Evolutionary conservation across 2,888 invertebrate genomes (phyloP), one percentile per base, ranked within the genome.

Genomic region (Limenitis camilla): DNA sequence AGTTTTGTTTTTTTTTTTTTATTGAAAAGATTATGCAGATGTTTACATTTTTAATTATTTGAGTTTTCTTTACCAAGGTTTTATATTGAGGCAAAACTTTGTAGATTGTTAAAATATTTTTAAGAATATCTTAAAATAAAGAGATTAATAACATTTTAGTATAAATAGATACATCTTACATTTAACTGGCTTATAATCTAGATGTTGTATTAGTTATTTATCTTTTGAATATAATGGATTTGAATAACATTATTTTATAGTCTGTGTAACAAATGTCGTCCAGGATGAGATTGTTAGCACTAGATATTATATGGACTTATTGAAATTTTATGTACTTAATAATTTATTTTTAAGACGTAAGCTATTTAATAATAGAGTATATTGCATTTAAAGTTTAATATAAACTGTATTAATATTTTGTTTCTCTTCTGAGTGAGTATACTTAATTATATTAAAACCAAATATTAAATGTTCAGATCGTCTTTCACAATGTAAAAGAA

Each of bases 251-350:
- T 41, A 42, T 30, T 29, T 45, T 50, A 45, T 50, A 58, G 55
- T 56, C 51, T 52, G 49, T 53, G 45, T 53, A 56, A 57, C 55
- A 43, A 46, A 54, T 35, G 43, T 78, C 82, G 81, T 85, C 81
- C 82, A 78, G 64, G 66, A 64, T 74, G 79, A 81, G 79, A 82
- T 83, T 82, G 67, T 71, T 66, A 69, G 65, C 66, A 69, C 67
- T 67, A 53, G 53, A 45, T 67, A 19, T 19, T 19, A 61, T 64
- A 67, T 66, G 64, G 71, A 81, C 81, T 80, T 78, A 81, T 74
- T 67, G 63, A 75, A 76, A 71, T 67, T 71, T 73, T 72, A 76
- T 81, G 86, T 86, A 85, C 86, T 85, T 86, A 85, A 85, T 79
- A 75, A 76, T 76, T 74, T 76, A 62, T 67, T 66, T 75, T 41